Conservation (phyloP, 2,113 vertebrate genomes). For the Pterophyllum scalare region DNA sequence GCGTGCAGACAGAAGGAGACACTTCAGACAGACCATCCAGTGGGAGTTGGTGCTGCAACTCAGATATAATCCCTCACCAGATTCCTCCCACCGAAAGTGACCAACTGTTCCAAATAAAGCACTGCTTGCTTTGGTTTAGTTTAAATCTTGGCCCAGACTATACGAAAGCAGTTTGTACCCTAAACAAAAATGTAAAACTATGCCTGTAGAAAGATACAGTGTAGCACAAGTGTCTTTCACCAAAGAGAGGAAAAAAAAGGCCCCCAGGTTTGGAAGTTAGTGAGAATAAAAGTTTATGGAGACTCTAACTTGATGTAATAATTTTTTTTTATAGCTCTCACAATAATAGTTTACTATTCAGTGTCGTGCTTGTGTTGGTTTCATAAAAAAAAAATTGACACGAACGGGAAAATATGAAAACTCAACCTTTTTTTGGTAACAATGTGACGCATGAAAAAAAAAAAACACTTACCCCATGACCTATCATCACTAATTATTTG, state of each 20-base stretch:
- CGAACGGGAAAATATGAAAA: not conserved
- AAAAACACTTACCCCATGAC: not conserved
- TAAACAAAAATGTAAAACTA: not conserved
- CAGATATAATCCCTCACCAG: not conserved
- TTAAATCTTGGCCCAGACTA: not conserved
- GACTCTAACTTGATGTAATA: not conserved
- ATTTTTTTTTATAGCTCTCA: not conserved
- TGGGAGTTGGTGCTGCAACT: not conserved
- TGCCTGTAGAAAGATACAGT: not conserved
- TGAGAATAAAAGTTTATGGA: too few relatives aligned
- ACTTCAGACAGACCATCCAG: not conserved
- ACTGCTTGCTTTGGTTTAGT: not conserved
- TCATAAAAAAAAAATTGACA: not conserved
- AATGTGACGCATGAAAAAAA: not conserved
- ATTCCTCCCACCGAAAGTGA: not conserved
- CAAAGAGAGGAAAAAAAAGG: not conserved
- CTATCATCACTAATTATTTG: not conserved
- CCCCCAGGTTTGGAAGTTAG: not conserved
- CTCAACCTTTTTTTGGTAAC: not conserved
- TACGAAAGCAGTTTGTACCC: not conserved
- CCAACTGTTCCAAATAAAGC: not conserved
- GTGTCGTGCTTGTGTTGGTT: not conserved
- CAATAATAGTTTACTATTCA: not conserved
- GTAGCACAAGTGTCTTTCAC: not conserved
- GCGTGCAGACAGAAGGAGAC: not conserved